Evolutionary conservation across 2,797 vertebrate species (phyloP), one percentile per base, ranked within the genome.

Genomic region (Scolopax bukidnonensis): DNA sequence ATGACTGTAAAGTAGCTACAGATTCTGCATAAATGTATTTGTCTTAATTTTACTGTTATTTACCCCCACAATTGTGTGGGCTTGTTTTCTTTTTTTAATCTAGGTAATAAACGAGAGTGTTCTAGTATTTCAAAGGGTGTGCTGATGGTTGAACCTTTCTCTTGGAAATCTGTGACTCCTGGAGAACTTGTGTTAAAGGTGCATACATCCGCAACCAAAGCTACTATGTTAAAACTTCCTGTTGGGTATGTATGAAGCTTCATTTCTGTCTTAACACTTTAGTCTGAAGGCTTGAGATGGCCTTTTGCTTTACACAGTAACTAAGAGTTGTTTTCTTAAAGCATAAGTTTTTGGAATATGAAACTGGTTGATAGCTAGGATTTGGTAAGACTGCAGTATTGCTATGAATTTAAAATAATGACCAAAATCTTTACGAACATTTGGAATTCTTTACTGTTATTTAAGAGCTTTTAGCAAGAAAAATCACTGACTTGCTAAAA

Each of bases 151-250:
- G 98, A 98, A 88, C 79, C 53, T 2, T 96, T 98, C 95, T 98
- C 97, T 53, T 99, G 98, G 99, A 99, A 98, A 94, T 97, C 95
- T 82, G 28, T 98, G 78, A 90, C 81, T 86, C 96, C 96, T 65
- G 97, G 98, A 41, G 90, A 98, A 54, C 96, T 98, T 43, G 30
- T 99, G 77, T 87, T 99, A 89, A 98, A 95, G 89, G 97, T 99
- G 77, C 97, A 97, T 61, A 99, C 99, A 10, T 98, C 97, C 6
- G 98, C 97, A 50, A 98, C 98, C 45, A 99, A 98, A 96, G 98
- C 99, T 68, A 75, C 98, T 68, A 15, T 98, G 83, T 95, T 99
- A 82, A 96, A 93, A 68, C 97, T 99, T 90, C 98, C 98, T 75
- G 28, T 96, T 53, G 99, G 99, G 99, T 99, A 98, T 48, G 98